These are phyloP conservation scores for Graphium colonna DNA, from an alignment of 2,888 invertebrate genomes.

Conservation along the genomic window DNA sequence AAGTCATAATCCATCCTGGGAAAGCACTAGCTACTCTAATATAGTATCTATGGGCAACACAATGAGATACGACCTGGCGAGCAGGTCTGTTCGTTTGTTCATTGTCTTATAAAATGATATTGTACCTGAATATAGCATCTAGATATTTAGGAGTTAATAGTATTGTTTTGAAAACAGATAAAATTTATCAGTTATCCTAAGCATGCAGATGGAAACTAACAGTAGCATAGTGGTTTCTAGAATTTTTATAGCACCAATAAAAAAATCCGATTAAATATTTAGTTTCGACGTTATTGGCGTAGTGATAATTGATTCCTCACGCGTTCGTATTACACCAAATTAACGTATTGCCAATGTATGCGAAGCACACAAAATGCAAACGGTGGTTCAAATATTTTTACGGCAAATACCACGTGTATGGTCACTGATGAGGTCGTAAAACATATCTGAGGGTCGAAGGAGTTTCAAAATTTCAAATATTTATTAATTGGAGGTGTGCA, in stretches of 20 bases:
- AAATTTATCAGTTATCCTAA: background rate
- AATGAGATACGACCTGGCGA: no score
- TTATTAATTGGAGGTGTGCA: background rate
- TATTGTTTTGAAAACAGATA: background rate
- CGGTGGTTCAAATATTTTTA: constrained; percentile 7
- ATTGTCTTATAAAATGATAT: background rate
- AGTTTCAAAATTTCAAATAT: background rate
- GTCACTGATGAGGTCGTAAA: background rate
- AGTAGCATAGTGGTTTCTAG: background rate
- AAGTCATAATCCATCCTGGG: no score
- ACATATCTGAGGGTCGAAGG: background rate
- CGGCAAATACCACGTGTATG: constrained; percentile 5
- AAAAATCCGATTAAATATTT: background rate
- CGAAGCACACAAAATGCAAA: background rate
- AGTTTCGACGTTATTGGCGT: constrained; percentile 1
- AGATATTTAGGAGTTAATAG: background rate
- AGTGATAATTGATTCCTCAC: constrained; percentile 1
- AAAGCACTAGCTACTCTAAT: no score
- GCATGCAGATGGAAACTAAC: no score
- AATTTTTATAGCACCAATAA: background rate
- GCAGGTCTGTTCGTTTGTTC: no score
- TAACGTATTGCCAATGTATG: constrained; percentile 8
- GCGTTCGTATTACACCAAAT: constrained; percentile 1
- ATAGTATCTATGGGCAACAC: no score
- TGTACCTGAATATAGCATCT: background rate